A percentile compares a stretch with the other conserved stretches of the same genome.
phyloP scores from a whole-genome alignment of 1,140 invertebrate genomes.

The Brachionus rubens region DNA sequence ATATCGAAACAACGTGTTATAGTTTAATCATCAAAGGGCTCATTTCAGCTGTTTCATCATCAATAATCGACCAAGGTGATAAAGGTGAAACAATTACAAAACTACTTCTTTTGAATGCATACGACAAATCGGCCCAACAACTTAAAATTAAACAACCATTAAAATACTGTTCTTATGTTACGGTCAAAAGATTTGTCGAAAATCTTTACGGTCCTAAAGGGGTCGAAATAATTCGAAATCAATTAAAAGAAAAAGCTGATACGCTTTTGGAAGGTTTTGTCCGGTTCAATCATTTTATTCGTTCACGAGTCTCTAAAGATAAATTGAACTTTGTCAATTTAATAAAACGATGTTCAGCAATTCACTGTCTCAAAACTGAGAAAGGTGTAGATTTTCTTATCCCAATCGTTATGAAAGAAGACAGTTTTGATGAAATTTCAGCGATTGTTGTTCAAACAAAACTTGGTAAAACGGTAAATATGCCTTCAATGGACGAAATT shows the following conservation, averaged over 20 bases:
- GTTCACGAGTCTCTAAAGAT: not conserved
- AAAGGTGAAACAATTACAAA: slow-evolving; percentile 14
- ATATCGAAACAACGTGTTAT: not conserved
- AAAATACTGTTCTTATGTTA: not conserved
- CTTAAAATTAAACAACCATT: not conserved
- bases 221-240: not conserved
- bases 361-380: not conserved
- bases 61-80: slow-evolving; percentile 9
- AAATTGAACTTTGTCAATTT: not conserved
- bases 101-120: not conserved
- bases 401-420: not conserved
- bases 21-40: not conserved
- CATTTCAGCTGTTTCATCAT: not conserved
- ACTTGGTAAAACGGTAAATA: not conserved
- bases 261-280: not conserved
- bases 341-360: not conserved
- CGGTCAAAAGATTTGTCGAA: not conserved
- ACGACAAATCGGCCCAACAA: not conserved
- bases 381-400: not conserved
- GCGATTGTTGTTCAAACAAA: not conserved
- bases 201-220: not conserved
- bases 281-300: slow-evolving; percentile 1
- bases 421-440: not conserved
- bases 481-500: not conserved
- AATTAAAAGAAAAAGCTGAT: not conserved